Base-by-base conservation (phyloP, 2,888 invertebrate genomes). In the Dicyrtoma fusca region DNA sequence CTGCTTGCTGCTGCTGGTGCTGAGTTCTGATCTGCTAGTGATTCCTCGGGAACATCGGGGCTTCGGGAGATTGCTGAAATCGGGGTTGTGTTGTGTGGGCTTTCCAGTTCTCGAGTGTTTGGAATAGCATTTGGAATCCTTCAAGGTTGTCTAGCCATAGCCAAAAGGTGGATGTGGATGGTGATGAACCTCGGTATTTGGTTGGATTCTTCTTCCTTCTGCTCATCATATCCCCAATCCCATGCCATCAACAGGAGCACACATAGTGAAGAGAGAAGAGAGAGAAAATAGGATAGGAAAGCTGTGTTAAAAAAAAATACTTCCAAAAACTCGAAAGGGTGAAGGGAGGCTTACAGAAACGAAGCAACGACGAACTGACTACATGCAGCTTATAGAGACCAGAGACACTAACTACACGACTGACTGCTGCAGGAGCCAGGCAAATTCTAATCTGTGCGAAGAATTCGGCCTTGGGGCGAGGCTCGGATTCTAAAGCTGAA, bases 401-500 rank as follows among this genome's bases (percentile, higher is more conserved):
- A n/a, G n/a, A n/a, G n/a, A n/a, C n/a, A n/a, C n/a, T n/a, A n/a
- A n/a, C n/a, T n/a, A n/a, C n/a, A n/a, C n/a, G n/a, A n/a, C n/a
- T n/a, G n/a, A n/a, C n/a, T n/a, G 17, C 19, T 25, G 57, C n/a
- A 25, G 25, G 57, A 23, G 68, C 57, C 55, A 68, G 68, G 68
- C 55, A 68, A 68, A 66, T 57, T 68, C 68, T 68, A 68, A 68
- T 68, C 68, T 68, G 66, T 68, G 68, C 57, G 55, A 68, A 68
- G 73, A 73, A 73, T 73, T 73, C 70, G 70, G 70, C 73, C 73
- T 73, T 73, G 73, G 73, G 73, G 73, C 73, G 73, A 73, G 73
- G 73, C 73, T 66, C 68, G 45, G 64, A 64, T 63, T 53, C 69
- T 45, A 42, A 49, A 72, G 25, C 65, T 34, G 25, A 59, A 13